Base-by-base conservation (phyloP, 2,888 invertebrate genomes). In the Acrobeloides nanus region DNA sequence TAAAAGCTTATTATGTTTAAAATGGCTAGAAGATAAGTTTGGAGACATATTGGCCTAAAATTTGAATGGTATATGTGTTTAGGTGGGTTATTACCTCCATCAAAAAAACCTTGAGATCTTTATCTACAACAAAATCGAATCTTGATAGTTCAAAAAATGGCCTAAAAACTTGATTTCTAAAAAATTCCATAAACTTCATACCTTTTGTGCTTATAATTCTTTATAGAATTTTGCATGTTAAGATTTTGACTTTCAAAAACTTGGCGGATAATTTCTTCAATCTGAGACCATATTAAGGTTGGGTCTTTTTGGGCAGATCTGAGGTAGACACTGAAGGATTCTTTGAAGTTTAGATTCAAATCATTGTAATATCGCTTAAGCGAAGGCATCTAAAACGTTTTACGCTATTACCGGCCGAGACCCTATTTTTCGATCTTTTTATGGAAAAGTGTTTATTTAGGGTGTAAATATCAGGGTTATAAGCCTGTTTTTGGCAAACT, bases 131-230 rank as follows among this genome's bases (percentile, higher is more conserved):
- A 72, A 95, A 84, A 75, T 95, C 95, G 72, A 95, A 87, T 25
- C 95, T 82, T 77, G 90, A 84, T 80, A 95, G 80, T 76, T 95
- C 93, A 76, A 95, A 95, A 75, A 89, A 93, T 48, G 75, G 73
- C 52, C 77, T 77, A 56, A 12, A 69, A 62, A n/a, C n/a, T n/a
- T n/a, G n/a, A n/a, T n/a, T n/a, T n/a, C n/a, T n/a, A n/a, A n/a
- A n/a, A n/a, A n/a, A n/a, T n/a, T n/a, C n/a, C n/a, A n/a, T n/a
- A n/a, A n/a, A n/a, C n/a, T n/a, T n/a, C n/a, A n/a, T n/a, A n/a
- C n/a, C n/a, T n/a, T n/a, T n/a, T n/a, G n/a, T n/a, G n/a, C n/a
- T n/a, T n/a, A n/a, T n/a, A n/a, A n/a, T n/a, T n/a, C n/a, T n/a
- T n/a, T n/a, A n/a, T n/a, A n/a, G n/a, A n/a, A n/a, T n/a, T n/a